phyloP scores from a whole-genome alignment of 2,113 vertebrate species.

The Epinephelus cyanopodus region DNA sequence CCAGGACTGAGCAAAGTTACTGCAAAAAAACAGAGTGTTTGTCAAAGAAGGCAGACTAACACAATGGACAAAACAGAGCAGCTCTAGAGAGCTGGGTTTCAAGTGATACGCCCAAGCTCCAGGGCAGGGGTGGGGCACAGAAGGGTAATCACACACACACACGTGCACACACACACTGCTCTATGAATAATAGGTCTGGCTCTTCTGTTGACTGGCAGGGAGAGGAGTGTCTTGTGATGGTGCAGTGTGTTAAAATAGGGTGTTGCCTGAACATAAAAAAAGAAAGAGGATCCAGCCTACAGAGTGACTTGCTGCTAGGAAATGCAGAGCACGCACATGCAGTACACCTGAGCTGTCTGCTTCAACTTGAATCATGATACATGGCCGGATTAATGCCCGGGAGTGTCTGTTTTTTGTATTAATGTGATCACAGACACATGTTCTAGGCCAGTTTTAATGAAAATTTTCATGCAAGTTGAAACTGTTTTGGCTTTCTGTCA shows the following conservation, averaged over 20 bases:
- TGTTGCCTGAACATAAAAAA: not conserved
- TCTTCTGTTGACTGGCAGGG: not conserved
- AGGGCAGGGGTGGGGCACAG: conserved; percentile 5
- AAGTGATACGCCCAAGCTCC: not conserved
- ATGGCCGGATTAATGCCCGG: too few species aligned
- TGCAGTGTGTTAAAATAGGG: conserved; percentile 21
- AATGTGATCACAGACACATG: too few species aligned
- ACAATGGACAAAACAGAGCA: not conserved
- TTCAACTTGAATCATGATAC: too few species aligned
- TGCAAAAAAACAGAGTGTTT: too few species aligned
- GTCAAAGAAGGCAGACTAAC: not conserved
- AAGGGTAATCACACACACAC: not conserved
- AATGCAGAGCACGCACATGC: conserved; percentile 12
- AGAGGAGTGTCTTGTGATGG: conserved; percentile 10
- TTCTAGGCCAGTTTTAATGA: too few species aligned
- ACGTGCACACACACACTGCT: not conserved
- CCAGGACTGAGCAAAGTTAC: not conserved
- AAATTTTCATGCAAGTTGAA: too few species aligned
- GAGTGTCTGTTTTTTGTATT: too few species aligned
- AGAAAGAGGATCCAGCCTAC: not conserved
- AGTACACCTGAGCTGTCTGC: not conserved
- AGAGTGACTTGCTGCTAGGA: conserved; percentile 19
- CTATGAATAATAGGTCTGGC: not conserved
- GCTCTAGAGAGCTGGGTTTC: not conserved
- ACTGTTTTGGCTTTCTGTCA: too few species aligned